phyloP scores from a whole-genome alignment of 2,888 invertebrate genomes.

The Pyrrhia umbra region DNA sequence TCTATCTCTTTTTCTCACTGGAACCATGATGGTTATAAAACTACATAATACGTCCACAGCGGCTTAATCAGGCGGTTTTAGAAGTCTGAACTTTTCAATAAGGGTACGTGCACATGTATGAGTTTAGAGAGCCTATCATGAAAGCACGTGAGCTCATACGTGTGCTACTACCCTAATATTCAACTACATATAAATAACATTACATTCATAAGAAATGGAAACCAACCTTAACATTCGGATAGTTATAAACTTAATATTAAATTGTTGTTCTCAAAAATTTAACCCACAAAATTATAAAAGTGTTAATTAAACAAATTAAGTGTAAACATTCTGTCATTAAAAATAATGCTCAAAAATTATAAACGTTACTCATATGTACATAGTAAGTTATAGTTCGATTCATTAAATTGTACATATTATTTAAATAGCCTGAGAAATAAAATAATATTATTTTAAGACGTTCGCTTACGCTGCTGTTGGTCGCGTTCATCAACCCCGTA shows the following conservation, averaged over 20 bases:
- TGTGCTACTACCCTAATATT: constrained; percentile 26
- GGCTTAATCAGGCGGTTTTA: constrained; percentile 17
- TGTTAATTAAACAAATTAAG: constrained; percentile 37
- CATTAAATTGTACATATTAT: constrained; percentile 44
- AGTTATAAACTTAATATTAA: constrained; percentile 40
- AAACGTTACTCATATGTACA: constrained; percentile 46
- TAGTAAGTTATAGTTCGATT: constrained; percentile 23
- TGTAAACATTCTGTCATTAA: constrained; percentile 47
- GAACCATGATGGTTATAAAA: background rate
- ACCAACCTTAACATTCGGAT: constrained; percentile 32
- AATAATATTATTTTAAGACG: background rate
- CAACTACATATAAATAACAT: background rate
- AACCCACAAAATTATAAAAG: constrained; percentile 38
- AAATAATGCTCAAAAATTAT: constrained; percentile 54
- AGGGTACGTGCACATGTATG: constrained; percentile 19
- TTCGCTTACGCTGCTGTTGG: background rate
- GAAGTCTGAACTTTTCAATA: constrained; percentile 26
- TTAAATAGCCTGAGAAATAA: background rate
- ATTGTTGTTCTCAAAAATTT: constrained; percentile 44
- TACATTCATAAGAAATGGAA: constrained; percentile 23
- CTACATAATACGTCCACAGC: background rate
- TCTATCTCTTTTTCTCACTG: background rate
- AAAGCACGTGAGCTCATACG: background rate
- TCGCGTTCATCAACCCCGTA: background rate
- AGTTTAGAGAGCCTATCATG: background rate